phyloP scores from a whole-genome alignment of 2,888 invertebrate genomes.

The Leptarthrus brevirostris region DNA sequence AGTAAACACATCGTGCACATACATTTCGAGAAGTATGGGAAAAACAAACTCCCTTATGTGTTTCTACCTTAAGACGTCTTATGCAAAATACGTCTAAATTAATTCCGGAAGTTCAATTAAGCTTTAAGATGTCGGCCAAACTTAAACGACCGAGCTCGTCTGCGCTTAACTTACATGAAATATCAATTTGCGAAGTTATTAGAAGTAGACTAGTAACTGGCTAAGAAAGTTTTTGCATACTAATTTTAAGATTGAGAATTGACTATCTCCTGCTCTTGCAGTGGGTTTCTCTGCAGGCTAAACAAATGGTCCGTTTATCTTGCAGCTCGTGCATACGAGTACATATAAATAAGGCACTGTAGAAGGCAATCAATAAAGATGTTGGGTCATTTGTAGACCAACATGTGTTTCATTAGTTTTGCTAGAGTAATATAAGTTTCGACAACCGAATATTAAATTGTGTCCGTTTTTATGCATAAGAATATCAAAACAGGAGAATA shows the following conservation, averaged over 20 bases:
- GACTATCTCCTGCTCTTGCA: background rate
- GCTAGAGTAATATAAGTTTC: too few relatives aligned
- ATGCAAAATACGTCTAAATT: conserved; percentile 32
- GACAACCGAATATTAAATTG: too few relatives aligned
- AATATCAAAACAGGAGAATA: too few relatives aligned
- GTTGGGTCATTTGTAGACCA: conserved; percentile 17
- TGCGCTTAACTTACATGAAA: conserved; percentile 51
- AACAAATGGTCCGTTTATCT: conserved; percentile 22
- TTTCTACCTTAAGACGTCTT: background rate
- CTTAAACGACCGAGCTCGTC: conserved; percentile 47
- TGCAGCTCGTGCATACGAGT: conserved; percentile 27
- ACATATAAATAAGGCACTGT: conserved; percentile 32
- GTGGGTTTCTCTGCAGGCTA: conserved; percentile 1
- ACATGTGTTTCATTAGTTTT: conserved; percentile 6
- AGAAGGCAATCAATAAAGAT: conserved; percentile 31
- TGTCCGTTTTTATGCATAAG: too few relatives aligned
- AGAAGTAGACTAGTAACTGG: conserved; percentile 35
- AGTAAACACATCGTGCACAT: conserved; percentile 7
- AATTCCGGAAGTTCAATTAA: conserved; percentile 47
- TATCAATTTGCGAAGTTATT: conserved; percentile 54
- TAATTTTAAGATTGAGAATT: conserved; percentile 43
- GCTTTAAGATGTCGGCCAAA: conserved; percentile 40
- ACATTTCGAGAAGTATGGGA: background rate
- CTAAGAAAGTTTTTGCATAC: conserved; percentile 52
- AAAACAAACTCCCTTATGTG: background rate